Percentiles rank a stretch among this genome's conserved stretches.
phyloP scores from a whole-genome alignment of 30 jellyfish, hydroid and myxozoan species.

The Aurelia sp. region DNA sequence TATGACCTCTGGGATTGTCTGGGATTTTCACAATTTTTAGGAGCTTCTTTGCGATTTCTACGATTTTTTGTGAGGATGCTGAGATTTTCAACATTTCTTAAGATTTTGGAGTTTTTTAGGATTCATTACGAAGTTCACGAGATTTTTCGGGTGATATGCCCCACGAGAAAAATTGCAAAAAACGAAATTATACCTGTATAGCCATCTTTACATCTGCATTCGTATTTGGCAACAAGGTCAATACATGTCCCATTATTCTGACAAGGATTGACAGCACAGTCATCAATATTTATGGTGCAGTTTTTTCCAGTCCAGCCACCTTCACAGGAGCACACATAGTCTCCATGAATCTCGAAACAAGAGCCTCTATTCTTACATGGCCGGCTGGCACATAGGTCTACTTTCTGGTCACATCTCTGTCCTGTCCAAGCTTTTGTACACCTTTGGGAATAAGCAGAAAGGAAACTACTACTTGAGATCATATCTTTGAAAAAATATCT shows the following conservation, averaged over 20 bases:
- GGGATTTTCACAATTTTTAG: too few relatives aligned
- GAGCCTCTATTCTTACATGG: constrained; percentile 72
- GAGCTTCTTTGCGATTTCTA: too few relatives aligned
- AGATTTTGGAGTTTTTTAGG: too few relatives aligned
- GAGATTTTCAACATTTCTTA: too few relatives aligned
- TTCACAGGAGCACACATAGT: constrained; percentile 64
- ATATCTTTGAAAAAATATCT: too few relatives aligned
- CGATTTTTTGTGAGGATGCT: too few relatives aligned
- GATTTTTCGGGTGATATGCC: too few relatives aligned
- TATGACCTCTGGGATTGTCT: too few relatives aligned
- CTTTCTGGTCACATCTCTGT: constrained; percentile 61
- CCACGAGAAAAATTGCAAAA: background rate
- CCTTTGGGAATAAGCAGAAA: constrained; percentile 11
- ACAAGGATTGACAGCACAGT: constrained; percentile 72
- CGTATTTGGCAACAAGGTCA: constrained; percentile 59
- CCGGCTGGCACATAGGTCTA: constrained; percentile 34
- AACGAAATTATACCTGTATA: constrained; percentile 37
- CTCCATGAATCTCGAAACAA: constrained; percentile 22
- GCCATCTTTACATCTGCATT: constrained; percentile 73
- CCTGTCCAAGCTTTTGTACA: constrained; percentile 57
- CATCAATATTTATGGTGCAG: constrained; percentile 68
- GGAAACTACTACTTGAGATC: background rate
- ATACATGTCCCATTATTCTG: constrained; percentile 67
- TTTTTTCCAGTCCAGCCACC: constrained; percentile 77
- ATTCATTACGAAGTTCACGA: too few relatives aligned